Evolutionary conservation across 2,113 vertebrate genomes (phyloP).

Genomic region (Argyrosomus japonicus): DNA sequence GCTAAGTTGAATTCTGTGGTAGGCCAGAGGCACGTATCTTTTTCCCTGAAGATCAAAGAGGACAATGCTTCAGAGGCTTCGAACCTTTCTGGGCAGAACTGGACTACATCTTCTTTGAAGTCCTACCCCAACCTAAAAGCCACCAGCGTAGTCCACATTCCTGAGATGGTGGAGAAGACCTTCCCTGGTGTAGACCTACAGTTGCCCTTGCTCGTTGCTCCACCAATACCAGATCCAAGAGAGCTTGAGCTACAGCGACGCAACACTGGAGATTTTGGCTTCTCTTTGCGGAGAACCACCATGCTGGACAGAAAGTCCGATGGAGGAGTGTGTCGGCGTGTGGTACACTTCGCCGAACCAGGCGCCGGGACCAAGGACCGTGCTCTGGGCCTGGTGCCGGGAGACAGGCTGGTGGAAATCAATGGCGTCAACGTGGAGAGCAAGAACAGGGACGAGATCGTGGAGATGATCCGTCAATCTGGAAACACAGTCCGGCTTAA

Average conservation of each 20-base stretch:
- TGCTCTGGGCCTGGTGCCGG: constrained; percentile 92
- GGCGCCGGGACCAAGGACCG: constrained; percentile 91
- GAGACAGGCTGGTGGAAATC: constrained; percentile 95
- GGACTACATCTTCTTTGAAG: constrained; percentile 82
- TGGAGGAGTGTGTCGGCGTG: constrained; percentile 87
- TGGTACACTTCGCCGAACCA: constrained; percentile 96
- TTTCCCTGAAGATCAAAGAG: constrained; percentile 88
- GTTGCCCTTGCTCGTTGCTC: constrained; percentile 86
- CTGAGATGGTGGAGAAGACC: constrained; percentile 87
- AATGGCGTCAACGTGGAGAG: constrained; percentile 94
- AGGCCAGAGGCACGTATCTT: constrained; percentile 86
- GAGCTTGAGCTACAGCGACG: constrained; percentile 92
- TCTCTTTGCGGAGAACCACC: constrained; percentile 93
- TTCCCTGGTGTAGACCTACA: constrained; percentile 87
- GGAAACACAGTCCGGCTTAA: constrained; percentile 93
- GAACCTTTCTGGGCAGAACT: constrained; percentile 84
- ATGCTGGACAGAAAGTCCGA: constrained; percentile 91
- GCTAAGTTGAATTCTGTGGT: constrained; percentile 89
- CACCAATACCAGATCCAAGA: constrained; percentile 83
- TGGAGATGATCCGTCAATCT: constrained; percentile 98
- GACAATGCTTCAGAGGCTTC: constrained; percentile 85
- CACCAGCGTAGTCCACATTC: constrained; percentile 74
- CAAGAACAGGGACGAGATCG: constrained; percentile 95
- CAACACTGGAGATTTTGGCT: constrained; percentile 96
- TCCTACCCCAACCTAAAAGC: constrained; percentile 78